phyloP scores from a whole-genome alignment of 2,113 vertebrate species.

The Condylura cristata region DNA sequence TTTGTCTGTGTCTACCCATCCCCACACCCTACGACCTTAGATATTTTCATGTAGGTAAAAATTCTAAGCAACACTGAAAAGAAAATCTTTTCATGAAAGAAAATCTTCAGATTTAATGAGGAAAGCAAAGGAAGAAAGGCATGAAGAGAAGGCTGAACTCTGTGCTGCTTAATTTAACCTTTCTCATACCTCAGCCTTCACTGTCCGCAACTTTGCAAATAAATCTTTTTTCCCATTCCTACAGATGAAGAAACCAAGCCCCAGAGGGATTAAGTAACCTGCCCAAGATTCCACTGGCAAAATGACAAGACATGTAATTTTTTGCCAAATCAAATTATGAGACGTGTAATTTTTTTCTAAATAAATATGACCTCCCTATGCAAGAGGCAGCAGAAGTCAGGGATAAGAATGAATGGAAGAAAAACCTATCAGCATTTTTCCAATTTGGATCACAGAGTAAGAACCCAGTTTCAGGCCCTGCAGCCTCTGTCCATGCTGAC shows the following conservation, averaged over 20 bases:
- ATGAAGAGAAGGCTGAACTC: background rate
- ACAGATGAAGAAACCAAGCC: background rate
- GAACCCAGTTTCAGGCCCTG: background rate
- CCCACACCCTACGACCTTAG: background rate
- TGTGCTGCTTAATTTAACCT: background rate
- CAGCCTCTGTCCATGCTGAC: background rate
- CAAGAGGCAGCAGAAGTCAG: background rate
- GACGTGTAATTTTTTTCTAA: background rate
- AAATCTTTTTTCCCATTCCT: background rate
- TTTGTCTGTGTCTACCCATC: too few species aligned
- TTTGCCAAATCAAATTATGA: background rate
- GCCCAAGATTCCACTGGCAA: too few species aligned
- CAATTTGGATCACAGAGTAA: background rate
- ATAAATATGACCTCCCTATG: background rate
- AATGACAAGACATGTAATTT: background rate
- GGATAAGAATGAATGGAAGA: background rate
- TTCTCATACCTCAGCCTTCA: background rate
- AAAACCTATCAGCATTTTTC: background rate
- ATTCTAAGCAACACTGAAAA: background rate
- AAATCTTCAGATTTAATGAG: background rate
- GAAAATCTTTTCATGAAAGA: background rate
- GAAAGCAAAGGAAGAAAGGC: background rate
- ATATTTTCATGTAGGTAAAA: conserved; percentile 3
- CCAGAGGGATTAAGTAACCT: background rate
- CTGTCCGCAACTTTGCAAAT: background rate